Conservation (phyloP, 2,797 vertebrate species). For the Muscicapa comitata region DNA sequence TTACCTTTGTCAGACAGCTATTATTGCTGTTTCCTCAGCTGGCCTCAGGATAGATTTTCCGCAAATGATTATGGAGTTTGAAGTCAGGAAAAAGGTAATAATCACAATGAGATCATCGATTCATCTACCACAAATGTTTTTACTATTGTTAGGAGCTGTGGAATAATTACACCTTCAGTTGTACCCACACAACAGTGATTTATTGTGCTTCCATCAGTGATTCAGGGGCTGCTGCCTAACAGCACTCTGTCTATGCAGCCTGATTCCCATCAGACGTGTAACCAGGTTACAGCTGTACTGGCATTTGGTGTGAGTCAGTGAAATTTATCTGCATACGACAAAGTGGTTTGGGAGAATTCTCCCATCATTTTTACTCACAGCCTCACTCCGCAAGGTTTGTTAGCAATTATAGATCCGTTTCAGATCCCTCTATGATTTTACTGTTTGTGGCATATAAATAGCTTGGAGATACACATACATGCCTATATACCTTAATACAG, state of each 20-base stretch:
- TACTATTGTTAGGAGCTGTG: not conserved
- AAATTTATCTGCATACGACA: not conserved
- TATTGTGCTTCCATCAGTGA: not conserved
- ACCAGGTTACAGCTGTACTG: not conserved
- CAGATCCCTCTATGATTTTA: not conserved
- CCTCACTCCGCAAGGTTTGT: not conserved
- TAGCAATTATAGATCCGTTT: not conserved
- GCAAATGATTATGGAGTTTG: not conserved
- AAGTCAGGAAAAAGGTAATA: not conserved
- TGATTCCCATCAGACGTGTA: not conserved
- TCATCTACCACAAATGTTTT: not conserved
- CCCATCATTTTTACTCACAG: not conserved
- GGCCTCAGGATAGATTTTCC: not conserved
- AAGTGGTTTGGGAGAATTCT: not conserved
- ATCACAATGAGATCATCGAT: not conserved
- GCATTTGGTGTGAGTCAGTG: not conserved
- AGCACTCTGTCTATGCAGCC: not conserved
- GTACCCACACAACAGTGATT: not conserved
- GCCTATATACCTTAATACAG: not conserved
- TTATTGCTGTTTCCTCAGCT: not conserved
- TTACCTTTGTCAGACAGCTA: not conserved
- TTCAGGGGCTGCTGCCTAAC: rapidly evolving
- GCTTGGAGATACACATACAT: not conserved
- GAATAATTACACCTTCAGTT: not conserved
- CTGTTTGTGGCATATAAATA: not conserved